A percentile compares a stretch with the other conserved stretches of the same genome.
Evolutionary conservation across 2,888 invertebrate genomes (phyloP).

Genomic region (Platycheirus rosarum): DNA sequence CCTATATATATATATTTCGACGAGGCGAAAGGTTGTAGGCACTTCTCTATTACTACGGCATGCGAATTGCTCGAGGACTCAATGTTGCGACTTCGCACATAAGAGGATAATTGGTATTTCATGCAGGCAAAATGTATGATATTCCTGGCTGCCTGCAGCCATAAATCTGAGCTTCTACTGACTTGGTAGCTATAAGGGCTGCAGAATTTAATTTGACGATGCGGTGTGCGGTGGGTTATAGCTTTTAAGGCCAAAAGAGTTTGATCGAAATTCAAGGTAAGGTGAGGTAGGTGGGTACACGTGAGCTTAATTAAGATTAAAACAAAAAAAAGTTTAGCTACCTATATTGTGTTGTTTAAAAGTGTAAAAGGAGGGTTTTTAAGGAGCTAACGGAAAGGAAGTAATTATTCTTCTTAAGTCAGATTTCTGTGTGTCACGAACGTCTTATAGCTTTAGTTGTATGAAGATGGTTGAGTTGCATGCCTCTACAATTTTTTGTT

Average conservation of each 20-base stretch:
- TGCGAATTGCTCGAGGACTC: constrained; percentile 21
- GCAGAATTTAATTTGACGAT: constrained; percentile 16
- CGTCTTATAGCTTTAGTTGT: too few species aligned
- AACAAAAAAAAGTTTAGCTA: background rate
- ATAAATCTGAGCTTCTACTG: constrained; percentile 33
- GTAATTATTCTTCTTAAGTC: constrained; percentile 14
- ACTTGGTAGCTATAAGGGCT: constrained; percentile 9
- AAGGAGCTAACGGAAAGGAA: constrained; percentile 4
- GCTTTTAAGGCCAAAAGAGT: background rate
- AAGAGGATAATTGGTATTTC: constrained; percentile 47
- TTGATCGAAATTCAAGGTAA: constrained; percentile 29
- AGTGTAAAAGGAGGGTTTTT: background rate
- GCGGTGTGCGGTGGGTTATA: constrained; percentile 18
- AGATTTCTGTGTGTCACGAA: constrained; percentile 20
- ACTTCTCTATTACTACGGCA: background rate
- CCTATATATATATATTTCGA: constrained; percentile 17
- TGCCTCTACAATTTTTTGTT: too few species aligned
- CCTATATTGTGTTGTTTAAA: constrained; percentile 3
- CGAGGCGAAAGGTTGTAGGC: constrained; percentile 27
- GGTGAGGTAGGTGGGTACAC: background rate
- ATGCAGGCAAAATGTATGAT: constrained; percentile 52
- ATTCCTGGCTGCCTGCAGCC: constrained; percentile 25
- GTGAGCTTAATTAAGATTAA: constrained; percentile 29
- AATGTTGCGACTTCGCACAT: constrained; percentile 22
- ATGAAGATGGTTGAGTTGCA: too few species aligned